Evolutionary conservation across 2,888 invertebrate genomes (phyloP), one percentile per base, ranked within the genome.

Genomic region (Cabera pusaria): DNA sequence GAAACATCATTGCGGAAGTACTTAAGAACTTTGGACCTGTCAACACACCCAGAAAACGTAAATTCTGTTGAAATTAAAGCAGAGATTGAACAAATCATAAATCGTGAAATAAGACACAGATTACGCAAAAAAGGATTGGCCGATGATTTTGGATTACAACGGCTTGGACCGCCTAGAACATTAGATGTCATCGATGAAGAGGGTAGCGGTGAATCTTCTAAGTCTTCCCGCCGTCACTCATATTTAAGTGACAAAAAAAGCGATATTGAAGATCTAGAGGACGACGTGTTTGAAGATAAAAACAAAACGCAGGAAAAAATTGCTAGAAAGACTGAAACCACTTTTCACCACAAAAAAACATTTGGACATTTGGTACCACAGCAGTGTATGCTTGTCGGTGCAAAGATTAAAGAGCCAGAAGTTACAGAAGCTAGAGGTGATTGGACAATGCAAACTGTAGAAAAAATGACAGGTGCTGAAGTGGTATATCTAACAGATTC

Each of bases 131-230:
- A 78, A 70, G 86, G 71, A 27, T 49, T 72, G n/a, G 66, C 76
- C 14, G 87, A 88, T 31, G 87, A 88, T 33, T 71, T 70, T 50
- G 53, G 67, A 24, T 46, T 61, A 19, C 68, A 71, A 45, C 72
- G 91, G 35, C 90, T 92, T 0, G 90, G 92, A 3, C 91, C 92
- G 59, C 92, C 93, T 5, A 90, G 94, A 64, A 93, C 91, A 50
- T 82, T 95, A 61, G 95, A 94, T 64, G 94, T 93, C 3, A 95
- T 95, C 51, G 92, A 93, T 59, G 95, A 95, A 75, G 95, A 95
- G 82, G 91, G 91, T 2, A 94, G 94, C 58, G 75, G 86, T 62
- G 93, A 93, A 59, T 87, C 91, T 2, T 92, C 92, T 49, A 89
- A 91, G 49, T 85, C 90, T 52, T 90, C 92, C 54, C 66, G 91